Evolutionary conservation across 2,113 vertebrate genomes (phyloP).

Genomic region (Cyprinus carpio): DNA sequence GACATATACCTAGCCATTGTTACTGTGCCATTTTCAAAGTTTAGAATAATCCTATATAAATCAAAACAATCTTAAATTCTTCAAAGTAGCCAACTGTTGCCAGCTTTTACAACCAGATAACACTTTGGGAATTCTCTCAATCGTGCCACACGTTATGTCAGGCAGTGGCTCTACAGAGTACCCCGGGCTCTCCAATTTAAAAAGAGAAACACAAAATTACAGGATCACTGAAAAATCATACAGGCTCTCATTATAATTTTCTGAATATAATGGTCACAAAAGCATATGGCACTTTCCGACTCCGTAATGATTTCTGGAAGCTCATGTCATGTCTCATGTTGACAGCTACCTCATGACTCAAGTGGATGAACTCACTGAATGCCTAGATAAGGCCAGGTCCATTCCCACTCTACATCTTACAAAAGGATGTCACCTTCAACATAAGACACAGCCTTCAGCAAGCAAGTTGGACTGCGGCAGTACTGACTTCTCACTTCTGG

Average conservation of each 20-base stretch:
- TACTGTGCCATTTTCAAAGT: too few relatives aligned
- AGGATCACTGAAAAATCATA: not conserved
- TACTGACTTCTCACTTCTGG: conserved; percentile 10
- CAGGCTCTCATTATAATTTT: not conserved
- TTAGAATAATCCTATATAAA: too few relatives aligned
- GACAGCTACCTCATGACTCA: not conserved
- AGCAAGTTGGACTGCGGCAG: not conserved
- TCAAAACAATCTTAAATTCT: too few relatives aligned
- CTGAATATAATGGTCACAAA: not conserved
- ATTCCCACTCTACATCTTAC: not conserved
- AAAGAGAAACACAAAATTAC: not conserved
- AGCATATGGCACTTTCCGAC: not conserved
- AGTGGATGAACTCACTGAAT: not conserved
- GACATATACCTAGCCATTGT: too few relatives aligned
- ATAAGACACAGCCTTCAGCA: conserved; percentile 25
- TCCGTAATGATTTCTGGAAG: not conserved
- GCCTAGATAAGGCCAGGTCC: conserved; percentile 7
- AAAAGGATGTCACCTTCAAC: conserved; percentile 5
- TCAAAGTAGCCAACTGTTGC: too few relatives aligned
- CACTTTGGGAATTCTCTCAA: too few relatives aligned
- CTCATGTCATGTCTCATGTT: not conserved
- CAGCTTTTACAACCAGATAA: too few relatives aligned
- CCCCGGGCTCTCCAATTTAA: not conserved
- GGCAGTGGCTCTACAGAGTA: not conserved
- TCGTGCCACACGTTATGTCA: not conserved